Evolutionary conservation across 2,113 vertebrate genomes (phyloP), one percentile per base, ranked within the genome.

Genomic region (Puntigrus tetrazona): DNA sequence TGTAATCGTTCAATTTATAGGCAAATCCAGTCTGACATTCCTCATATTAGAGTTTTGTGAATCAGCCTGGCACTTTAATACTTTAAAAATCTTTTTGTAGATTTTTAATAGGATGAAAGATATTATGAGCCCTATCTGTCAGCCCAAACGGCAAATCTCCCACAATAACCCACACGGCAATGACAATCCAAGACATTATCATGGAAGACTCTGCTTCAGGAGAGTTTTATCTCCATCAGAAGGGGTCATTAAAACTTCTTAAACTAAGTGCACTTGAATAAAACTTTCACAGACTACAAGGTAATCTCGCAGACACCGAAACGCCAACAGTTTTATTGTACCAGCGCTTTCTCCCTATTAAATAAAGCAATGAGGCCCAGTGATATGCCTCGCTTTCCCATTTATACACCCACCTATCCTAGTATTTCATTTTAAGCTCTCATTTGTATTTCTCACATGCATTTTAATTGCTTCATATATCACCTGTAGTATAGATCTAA

Each of bases 221-320:
- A 78, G 31, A 25, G 52, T 78, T 59, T 78, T 41, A 59, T 78
- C 52, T 59, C 55, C 11, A 78, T 78, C 76, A 38, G 11, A 78
- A 36, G 29, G 20, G 45, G 52, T 78, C 76, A 78, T 78, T 78
- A 78, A 78, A 78, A 61, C 76, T 78, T 78, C 34, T 59, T 41
- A 38, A 78, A 57, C 76, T 78, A 41, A 41, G 36, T 0, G 5
- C 47, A 41, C 11, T 78, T 78, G 55, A 78, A 59, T 41, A 41
- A 78, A 78, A 78, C 52, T 59, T 78, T 61, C 76, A 59, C 52
- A 59, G 34, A 41, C 52, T 41, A 27, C 34, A 61, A 41, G 22
- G 22, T 78, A 78, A 38, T 59, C 50, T n/a, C 10, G 3, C 8
- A 34, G 45, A 75, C n/a, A 31, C 25, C 5, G n/a, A 14, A 45